These are phyloP conservation scores for Phylloscopus whistleri DNA, from an alignment of 2,113 vertebrate species.

Conservation along the genomic window DNA sequence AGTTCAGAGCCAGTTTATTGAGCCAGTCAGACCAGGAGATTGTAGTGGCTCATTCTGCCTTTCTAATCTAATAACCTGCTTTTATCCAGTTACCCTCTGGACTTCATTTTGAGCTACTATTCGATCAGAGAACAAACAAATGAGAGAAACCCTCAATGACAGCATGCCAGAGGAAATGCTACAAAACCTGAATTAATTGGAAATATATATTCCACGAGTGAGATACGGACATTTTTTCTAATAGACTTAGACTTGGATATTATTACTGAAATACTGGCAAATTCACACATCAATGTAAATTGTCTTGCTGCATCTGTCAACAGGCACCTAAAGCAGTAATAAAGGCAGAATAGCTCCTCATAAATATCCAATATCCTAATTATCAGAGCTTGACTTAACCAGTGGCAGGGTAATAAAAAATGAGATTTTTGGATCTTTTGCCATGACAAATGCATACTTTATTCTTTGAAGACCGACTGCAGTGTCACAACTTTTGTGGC, in stretches of 20 bases:
- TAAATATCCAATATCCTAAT: conserved; percentile 77
- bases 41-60: background rate
- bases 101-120: conserved; percentile 38
- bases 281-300: conserved; percentile 72
- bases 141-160: background rate
- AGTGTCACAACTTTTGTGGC: conserved; percentile 55
- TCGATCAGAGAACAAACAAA: conserved; percentile 15
- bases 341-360: conserved; percentile 73
- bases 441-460: conserved; percentile 63
- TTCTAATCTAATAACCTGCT: conserved; percentile 50
- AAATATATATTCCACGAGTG: conserved; percentile 61
- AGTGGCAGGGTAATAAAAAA: conserved; percentile 71
- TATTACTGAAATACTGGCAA: conserved; percentile 67
- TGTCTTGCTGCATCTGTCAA: conserved; percentile 69
- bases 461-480: conserved; percentile 58
- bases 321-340: conserved; percentile 71
- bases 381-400: conserved; percentile 75
- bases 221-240: conserved; percentile 48
- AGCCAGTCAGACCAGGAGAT: background rate
- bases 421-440: conserved; percentile 58
- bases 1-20: background rate
- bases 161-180: conserved; percentile 46
- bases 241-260: conserved; percentile 60
- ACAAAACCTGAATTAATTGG: conserved; percentile 57
- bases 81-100: conserved; percentile 50